Percentiles rank a stretch among this genome's conserved stretches.
Evolutionary conservation across 2,888 invertebrate species (phyloP).

Genomic region (Eumacrocentrus americanus): DNA sequence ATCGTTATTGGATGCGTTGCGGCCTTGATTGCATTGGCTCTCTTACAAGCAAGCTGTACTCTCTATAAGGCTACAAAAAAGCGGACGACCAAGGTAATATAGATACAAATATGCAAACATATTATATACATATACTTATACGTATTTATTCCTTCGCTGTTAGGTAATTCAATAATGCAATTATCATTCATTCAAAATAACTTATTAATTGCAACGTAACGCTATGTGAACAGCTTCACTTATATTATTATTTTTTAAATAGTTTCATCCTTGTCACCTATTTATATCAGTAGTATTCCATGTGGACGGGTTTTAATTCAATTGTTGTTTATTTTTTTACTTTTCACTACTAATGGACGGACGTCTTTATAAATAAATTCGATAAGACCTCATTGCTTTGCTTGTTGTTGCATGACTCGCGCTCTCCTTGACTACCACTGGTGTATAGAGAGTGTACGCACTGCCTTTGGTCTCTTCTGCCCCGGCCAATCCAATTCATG

Average conservation of each 20-base stretch:
- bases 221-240: no score
- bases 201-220: no score
- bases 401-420: conserved; percentile 60
- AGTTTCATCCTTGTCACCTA: neutral
- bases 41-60: conserved; percentile 85
- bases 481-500: conserved; percentile 49
- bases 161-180: no score
- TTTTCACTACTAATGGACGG: neutral
- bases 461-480: conserved; percentile 60
- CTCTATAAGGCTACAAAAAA: conserved; percentile 73
- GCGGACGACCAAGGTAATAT: conserved; percentile 69
- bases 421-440: conserved; percentile 47
- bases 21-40: conserved; percentile 77
- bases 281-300: neutral
- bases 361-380: conserved; percentile 20
- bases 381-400: conserved; percentile 53
- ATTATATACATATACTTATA: no score
- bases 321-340: no score
- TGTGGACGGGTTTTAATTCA: no score
- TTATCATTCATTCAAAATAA: no score
- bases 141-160: no score
- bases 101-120: neutral
- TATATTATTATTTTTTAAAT: neutral
- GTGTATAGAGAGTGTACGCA: conserved; percentile 62
- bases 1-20: conserved; percentile 82